phyloP scores from a whole-genome alignment of 1,140 invertebrate genomes.

The Nasonia longicornis region DNA sequence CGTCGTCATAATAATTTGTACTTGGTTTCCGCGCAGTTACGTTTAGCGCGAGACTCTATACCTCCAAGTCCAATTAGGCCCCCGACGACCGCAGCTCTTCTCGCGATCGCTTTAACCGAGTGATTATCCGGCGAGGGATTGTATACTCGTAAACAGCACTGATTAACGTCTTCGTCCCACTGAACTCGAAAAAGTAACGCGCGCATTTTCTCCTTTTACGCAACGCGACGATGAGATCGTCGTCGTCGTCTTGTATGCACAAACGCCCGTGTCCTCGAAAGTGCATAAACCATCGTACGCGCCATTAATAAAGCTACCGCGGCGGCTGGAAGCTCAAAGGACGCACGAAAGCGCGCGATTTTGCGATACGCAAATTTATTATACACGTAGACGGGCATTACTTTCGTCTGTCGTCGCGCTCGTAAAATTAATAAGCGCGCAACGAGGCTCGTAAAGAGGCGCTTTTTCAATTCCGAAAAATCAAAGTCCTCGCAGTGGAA shows the following conservation, averaged over 20 bases:
- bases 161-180: slow-evolving; percentile 1
- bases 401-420: slow-evolving; percentile 12
- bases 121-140: not conserved
- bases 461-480: too few relatives aligned
- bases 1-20: slow-evolving; percentile 9
- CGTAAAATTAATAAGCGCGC: slow-evolving; percentile 58
- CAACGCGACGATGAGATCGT: not conserved
- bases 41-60: slow-evolving; percentile 17
- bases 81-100: not conserved
- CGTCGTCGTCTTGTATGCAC: slow-evolving; percentile 4
- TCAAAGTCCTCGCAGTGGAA: too few relatives aligned
- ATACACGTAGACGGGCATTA: not conserved
- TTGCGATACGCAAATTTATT: not conserved
- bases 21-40: not conserved
- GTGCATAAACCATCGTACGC: not conserved
- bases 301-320: slow-evolving; percentile 13
- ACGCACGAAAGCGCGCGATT: not conserved
- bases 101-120: not conserved
- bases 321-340: not conserved
- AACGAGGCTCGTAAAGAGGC: slow-evolving; percentile 51
- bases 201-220: slow-evolving; percentile 4
- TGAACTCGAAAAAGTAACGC: not conserved
- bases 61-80: slow-evolving; percentile 35
- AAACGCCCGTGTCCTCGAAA: not conserved
- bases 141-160: not conserved